Evolutionary conservation across 30 jellyfish, hydroid and myxozoan species (phyloP).

Genomic region (Turritopsis rubra): DNA sequence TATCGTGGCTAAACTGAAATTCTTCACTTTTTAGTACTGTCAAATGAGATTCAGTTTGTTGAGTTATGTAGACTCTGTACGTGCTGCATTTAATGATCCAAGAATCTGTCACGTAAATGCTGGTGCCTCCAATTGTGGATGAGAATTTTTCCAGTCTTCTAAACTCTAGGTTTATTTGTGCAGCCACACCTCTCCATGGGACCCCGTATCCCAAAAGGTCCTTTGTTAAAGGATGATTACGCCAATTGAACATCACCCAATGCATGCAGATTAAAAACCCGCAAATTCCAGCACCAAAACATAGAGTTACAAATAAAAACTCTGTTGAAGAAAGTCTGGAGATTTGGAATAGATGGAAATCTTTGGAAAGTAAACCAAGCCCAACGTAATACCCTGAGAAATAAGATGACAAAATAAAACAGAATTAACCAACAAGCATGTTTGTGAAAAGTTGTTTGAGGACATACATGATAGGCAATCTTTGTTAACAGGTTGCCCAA

Average conservation of each 20-base stretch:
- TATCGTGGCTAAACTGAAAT: slow-evolving; percentile 49
- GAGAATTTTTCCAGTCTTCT: slow-evolving; percentile 74
- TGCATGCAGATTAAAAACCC: slow-evolving; percentile 39
- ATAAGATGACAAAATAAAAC: neutral
- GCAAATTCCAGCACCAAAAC: slow-evolving; percentile 41
- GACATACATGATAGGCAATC: too few species aligned
- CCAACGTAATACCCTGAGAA: slow-evolving; percentile 64
- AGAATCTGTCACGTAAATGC: slow-evolving; percentile 85
- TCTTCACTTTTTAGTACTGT: slow-evolving; percentile 60
- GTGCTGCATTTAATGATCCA: slow-evolving; percentile 79
- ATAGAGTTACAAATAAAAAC: slow-evolving; percentile 26
- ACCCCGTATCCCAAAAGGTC: slow-evolving; percentile 59
- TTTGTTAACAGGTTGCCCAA: too few species aligned
- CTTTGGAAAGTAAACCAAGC: slow-evolving; percentile 54
- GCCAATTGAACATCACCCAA: slow-evolving; percentile 73
- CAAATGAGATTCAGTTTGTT: slow-evolving; percentile 84
- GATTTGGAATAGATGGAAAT: slow-evolving; percentile 26
- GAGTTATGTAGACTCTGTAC: slow-evolving; percentile 54
- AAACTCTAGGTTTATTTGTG: slow-evolving; percentile 76
- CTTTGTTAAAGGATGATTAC: slow-evolving; percentile 61
- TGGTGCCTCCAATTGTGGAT: slow-evolving; percentile 66
- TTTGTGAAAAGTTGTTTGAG: neutral
- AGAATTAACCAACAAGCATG: neutral
- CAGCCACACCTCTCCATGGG: slow-evolving; percentile 91
- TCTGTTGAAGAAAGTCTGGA: slow-evolving; percentile 20